Percentiles rank a stretch among this genome's conserved stretches.
These are phyloP conservation scores for Neoaliturus tenellus DNA, from an alignment of 2,888 invertebrate species.

Conservation along the genomic window DNA sequence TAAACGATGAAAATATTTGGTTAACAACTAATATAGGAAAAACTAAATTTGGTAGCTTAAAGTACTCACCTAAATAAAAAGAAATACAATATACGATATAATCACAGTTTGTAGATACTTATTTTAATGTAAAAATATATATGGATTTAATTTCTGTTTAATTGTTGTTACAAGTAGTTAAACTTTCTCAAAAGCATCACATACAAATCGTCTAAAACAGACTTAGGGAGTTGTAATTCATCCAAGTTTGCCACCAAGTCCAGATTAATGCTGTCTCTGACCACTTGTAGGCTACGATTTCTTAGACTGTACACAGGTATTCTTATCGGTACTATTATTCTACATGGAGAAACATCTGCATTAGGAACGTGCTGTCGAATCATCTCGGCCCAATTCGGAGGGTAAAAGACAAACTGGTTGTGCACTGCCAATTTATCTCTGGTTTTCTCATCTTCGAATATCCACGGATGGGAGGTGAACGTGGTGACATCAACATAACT, in stretches of 20 bases:
- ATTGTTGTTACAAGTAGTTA: not conserved
- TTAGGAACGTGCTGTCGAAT: not conserved
- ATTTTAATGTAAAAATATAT: not conserved
- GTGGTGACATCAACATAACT: conserved; percentile 63
- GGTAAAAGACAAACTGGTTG: conserved; percentile 55
- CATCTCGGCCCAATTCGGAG: conserved; percentile 36
- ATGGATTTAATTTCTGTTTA: not conserved
- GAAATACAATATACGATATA: not conserved
- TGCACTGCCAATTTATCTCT: conserved; percentile 60
- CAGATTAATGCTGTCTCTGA: conserved; percentile 49
- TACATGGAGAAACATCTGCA: not conserved
- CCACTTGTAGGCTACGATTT: conserved; percentile 55
- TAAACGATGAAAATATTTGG: too few relatives aligned
- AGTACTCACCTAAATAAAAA: not conserved
- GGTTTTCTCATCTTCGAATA: conserved; percentile 61
- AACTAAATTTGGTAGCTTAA: too few relatives aligned
- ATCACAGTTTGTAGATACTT: not conserved
- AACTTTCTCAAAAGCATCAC: conserved; percentile 27
- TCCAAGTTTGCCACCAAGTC: conserved; percentile 31
- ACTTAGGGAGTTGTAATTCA: conserved; percentile 53
- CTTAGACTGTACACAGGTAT: conserved; percentile 55
- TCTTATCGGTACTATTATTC: conserved; percentile 52
- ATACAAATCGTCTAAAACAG: conserved; percentile 47
- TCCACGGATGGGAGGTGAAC: conserved; percentile 63
- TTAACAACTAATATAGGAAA: too few relatives aligned